These are phyloP conservation scores for Chaitophorus viminalis DNA, from an alignment of 2,888 invertebrate genomes.

Conservation along the genomic window DNA sequence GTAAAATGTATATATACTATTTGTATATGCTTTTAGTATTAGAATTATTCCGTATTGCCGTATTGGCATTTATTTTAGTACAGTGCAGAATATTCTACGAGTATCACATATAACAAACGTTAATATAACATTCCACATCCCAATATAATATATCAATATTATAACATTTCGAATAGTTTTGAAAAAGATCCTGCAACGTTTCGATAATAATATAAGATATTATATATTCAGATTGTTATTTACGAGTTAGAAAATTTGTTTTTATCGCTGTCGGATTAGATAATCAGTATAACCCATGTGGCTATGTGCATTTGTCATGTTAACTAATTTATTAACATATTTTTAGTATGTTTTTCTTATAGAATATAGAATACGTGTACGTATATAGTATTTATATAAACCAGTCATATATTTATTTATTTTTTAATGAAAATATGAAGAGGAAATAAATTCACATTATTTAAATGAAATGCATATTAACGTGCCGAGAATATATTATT, in stretches of 20 bases:
- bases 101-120: neutral
- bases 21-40: neutral
- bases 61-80: neutral
- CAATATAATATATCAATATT: neutral
- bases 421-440: too few relatives aligned
- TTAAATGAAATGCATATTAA: neutral
- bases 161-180: neutral
- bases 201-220: neutral
- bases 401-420: too few relatives aligned
- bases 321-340: neutral
- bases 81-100: neutral
- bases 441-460: neutral
- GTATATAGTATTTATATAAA: too few relatives aligned
- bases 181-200: neutral
- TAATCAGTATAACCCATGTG: neutral
- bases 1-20: neutral
- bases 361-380: too few relatives aligned
- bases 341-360: neutral
- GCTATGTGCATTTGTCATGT: neutral
- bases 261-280: neutral
- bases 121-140: neutral
- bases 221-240: neutral
- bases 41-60: neutral
- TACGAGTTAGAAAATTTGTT: neutral
- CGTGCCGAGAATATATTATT: too few relatives aligned